Evolutionary conservation across 2,797 vertebrate genomes (phyloP).

Genomic region (Sebastes variabilis): DNA sequence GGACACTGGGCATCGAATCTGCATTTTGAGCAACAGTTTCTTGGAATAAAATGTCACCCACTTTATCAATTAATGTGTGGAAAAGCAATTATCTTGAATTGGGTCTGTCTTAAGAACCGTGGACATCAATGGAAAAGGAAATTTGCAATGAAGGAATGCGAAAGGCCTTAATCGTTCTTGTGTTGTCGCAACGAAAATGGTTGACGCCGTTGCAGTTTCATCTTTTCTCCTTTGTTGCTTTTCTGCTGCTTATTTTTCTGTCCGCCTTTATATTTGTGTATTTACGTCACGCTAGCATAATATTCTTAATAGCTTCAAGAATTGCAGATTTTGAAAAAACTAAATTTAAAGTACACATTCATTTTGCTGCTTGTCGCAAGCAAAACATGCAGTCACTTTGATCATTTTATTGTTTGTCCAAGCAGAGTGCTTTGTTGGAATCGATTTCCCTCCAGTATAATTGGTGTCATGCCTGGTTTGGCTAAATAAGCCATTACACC

Average conservation of each 20-base stretch:
- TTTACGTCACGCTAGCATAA: constrained; percentile 4
- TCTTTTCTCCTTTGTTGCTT: background rate
- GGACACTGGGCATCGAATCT: background rate
- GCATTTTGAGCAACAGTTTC: background rate
- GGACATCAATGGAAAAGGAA: constrained; percentile 3
- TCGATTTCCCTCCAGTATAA: constrained; percentile 66
- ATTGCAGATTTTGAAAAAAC: constrained; percentile 42
- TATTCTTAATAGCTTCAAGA: constrained; percentile 25
- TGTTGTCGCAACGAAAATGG: background rate
- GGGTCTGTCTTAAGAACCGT: background rate
- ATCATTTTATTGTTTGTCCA: constrained; percentile 62
- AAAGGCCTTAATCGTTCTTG: background rate
- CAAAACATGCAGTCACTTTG: constrained; percentile 57
- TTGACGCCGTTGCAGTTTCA: background rate
- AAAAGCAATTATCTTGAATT: constrained; percentile 43
- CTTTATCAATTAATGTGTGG: constrained; percentile 24
- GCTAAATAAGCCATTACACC: constrained; percentile 72
- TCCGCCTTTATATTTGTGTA: background rate
- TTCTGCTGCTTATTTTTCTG: background rate
- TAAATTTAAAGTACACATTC: constrained; percentile 41
- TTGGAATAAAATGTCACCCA: constrained; percentile 13
- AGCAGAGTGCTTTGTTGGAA: constrained; percentile 55
- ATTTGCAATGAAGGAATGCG: background rate
- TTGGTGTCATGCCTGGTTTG: constrained; percentile 68
- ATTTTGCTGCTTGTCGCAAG: constrained; percentile 24